A percentile compares a stretch with the other conserved stretches of the same genome.
Evolutionary conservation across 2,888 invertebrate genomes (phyloP).

Genomic region (Cerastoderma edule): DNA sequence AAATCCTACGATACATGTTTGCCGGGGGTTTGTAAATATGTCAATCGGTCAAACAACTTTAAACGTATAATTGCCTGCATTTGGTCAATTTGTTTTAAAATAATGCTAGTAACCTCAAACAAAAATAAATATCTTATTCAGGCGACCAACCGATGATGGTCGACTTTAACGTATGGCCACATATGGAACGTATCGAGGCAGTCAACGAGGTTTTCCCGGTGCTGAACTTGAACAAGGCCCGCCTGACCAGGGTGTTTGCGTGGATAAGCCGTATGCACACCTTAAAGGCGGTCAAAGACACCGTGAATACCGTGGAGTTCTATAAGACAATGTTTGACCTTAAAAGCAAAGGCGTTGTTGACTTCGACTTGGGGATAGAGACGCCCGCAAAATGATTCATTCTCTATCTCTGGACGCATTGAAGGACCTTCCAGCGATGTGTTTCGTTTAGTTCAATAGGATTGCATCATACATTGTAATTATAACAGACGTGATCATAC

Average conservation of each 20-base stretch:
- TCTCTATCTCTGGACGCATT: no score
- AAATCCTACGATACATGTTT: no score
- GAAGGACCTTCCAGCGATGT: no score
- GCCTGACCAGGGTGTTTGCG: slow-evolving; percentile 35
- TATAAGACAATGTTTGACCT: neutral
- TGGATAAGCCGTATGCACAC: slow-evolving; percentile 51
- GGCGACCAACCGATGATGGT: slow-evolving; percentile 53
- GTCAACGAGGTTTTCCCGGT: slow-evolving; percentile 3
- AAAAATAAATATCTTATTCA: slow-evolving; percentile 16
- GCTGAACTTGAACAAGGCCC: slow-evolving; percentile 28
- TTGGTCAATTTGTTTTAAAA: no score
- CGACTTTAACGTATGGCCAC: slow-evolving; percentile 62
- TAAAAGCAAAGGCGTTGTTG: neutral
- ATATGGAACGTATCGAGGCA: slow-evolving; percentile 43
- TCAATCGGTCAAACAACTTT: no score
- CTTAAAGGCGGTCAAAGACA: slow-evolving; percentile 53
- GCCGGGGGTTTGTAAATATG: no score
- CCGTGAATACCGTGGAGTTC: slow-evolving; percentile 23
- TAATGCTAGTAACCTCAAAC: neutral
- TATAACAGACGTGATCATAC: no score
- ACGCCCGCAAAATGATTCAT: no score
- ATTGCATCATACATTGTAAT: no score
- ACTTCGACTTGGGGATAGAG: slow-evolving; percentile 30
- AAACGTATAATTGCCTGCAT: no score
- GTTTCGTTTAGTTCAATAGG: no score